phyloP scores from a whole-genome alignment of 2,797 vertebrate genomes.

The Macropodus opercularis region DNA sequence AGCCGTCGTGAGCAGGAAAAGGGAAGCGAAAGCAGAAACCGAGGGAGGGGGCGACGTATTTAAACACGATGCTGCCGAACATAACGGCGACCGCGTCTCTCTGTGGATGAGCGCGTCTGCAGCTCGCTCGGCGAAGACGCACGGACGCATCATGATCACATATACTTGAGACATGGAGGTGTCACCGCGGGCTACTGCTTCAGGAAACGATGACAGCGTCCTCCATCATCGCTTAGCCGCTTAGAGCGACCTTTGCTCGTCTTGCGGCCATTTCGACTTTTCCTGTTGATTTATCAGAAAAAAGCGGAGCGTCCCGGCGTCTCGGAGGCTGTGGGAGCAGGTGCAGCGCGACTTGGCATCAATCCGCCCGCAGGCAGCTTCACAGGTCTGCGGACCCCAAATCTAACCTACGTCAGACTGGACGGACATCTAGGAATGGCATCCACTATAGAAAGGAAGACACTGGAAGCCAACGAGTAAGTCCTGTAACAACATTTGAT shows the following conservation, averaged over 20 bases:
- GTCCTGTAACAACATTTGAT: too few relatives aligned
- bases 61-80: constrained; percentile 67
- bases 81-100: constrained; percentile 52
- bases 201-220: constrained; percentile 70
- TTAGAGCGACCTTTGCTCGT: constrained; percentile 5
- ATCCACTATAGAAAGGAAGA: constrained; percentile 95
- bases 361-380: constrained; percentile 14
- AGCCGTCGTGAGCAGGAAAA: constrained; percentile 98
- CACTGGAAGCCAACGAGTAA: constrained; percentile 94
- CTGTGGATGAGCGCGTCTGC: constrained; percentile 35
- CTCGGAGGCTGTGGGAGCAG: constrained; percentile 50
- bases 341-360: constrained; percentile 50
- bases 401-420: constrained; percentile 18
- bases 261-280: constrained; percentile 51
- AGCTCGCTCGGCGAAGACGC: neutral
- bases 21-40: constrained; percentile 91
- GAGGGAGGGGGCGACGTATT: constrained; percentile 71
- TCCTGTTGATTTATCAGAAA: neutral
- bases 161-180: constrained; percentile 27
- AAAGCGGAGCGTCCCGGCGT: neutral
- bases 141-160: neutral
- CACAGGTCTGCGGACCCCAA: constrained; percentile 16
- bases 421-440: constrained; percentile 82
- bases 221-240: constrained; percentile 55
- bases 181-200: constrained; percentile 51